Evolutionary conservation across 2,113 vertebrate species (phyloP).

Genomic region (Myotis yumanensis): DNA sequence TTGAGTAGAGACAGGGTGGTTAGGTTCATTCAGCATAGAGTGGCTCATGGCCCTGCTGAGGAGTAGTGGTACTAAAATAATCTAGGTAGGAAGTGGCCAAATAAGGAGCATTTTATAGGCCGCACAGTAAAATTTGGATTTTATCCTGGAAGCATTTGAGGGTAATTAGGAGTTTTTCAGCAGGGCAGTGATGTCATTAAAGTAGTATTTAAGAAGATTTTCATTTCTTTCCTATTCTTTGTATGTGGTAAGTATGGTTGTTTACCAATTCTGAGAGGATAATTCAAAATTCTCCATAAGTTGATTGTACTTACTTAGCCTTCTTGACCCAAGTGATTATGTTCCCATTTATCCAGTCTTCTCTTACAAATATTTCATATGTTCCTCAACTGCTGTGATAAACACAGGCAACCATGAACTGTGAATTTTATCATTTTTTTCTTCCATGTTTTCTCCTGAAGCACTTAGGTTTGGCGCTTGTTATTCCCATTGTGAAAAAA

Average conservation of each 20-base stretch:
- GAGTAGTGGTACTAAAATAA: not conserved
- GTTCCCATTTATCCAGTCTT: not conserved
- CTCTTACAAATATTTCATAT: slow-evolving; percentile 25
- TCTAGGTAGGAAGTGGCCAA: slow-evolving; percentile 8
- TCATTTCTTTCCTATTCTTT: slow-evolving; percentile 17
- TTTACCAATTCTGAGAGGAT: not conserved
- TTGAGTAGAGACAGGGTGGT: not conserved
- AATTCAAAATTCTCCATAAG: slow-evolving; percentile 36
- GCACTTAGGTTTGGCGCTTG: not conserved
- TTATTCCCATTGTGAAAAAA: slow-evolving; percentile 39
- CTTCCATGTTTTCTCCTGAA: not conserved
- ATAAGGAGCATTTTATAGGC: slow-evolving; percentile 28
- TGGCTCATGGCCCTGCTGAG: not conserved
- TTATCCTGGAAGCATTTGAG: slow-evolving; percentile 32
- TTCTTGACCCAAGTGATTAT: slow-evolving; percentile 36
- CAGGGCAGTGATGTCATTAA: slow-evolving; percentile 15
- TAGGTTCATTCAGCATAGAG: not conserved
- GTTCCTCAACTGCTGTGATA: not conserved
- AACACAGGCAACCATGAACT: not conserved
- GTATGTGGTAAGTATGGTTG: not conserved
- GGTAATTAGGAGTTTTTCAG: not conserved
- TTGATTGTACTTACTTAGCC: not conserved
- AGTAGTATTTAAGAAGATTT: slow-evolving; percentile 25
- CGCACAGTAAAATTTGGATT: not conserved
- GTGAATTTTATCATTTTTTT: slow-evolving; percentile 27